Conservation (phyloP, 2,113 vertebrate species). For the Seriola rivoliana region DNA sequence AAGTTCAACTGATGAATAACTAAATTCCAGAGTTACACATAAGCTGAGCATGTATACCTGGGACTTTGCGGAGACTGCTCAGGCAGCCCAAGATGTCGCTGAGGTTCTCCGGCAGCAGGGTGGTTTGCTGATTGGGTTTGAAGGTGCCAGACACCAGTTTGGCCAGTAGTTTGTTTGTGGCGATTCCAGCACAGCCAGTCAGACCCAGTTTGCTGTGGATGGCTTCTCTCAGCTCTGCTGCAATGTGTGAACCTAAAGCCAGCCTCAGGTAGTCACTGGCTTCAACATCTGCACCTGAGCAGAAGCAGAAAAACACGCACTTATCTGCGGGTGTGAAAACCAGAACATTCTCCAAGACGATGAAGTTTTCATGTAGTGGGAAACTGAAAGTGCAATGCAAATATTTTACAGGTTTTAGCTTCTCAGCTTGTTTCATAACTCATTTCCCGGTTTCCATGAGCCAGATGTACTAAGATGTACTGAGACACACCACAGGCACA, state of each 20-base stretch:
- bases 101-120: conserved; percentile 87
- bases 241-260: conserved; percentile 88
- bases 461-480: conserved; percentile 14
- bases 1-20: neutral
- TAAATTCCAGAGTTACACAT: neutral
- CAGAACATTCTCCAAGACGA: neutral
- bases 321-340: neutral
- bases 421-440: conserved; percentile 40
- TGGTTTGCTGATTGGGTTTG: conserved; percentile 94
- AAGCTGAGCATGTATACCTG: conserved; percentile 80
- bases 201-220: conserved; percentile 84
- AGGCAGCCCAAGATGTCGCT: conserved; percentile 83
- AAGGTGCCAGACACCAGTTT: conserved; percentile 91
- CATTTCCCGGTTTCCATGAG: conserved; percentile 54
- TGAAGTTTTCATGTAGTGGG: neutral
- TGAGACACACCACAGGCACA: neutral
- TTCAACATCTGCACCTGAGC: conserved; percentile 77
- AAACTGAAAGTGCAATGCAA: conserved; percentile 72
- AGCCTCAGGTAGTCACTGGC: conserved; percentile 78
- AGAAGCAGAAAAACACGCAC: conserved; percentile 21
- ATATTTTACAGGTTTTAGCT: conserved; percentile 29
- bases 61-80: conserved; percentile 83
- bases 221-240: conserved; percentile 86
- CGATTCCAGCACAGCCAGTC: conserved; percentile 90
- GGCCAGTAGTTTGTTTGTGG: conserved; percentile 89